Evolutionary conservation across 30 jellyfish, hydroid and myxozoan genomes (phyloP).

Genomic region (Catostylus mosaicus): DNA sequence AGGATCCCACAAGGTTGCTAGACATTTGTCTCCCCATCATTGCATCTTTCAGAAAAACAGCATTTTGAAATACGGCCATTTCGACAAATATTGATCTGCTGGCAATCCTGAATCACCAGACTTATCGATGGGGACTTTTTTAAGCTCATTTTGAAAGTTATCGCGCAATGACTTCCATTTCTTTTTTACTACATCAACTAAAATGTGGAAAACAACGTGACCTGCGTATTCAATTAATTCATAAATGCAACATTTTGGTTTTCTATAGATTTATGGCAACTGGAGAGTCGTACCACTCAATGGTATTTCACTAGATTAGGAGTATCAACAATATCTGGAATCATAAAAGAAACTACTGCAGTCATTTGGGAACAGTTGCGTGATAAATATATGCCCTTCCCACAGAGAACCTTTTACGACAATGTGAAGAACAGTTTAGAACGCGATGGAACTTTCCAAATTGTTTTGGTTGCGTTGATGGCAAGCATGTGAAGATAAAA

Average conservation of each 20-base stretch:
- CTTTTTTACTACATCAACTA: slow-evolving; percentile 22
- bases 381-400: slow-evolving; percentile 21
- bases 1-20: neutral
- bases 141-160: slow-evolving; percentile 1
- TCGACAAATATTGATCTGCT: slow-evolving; percentile 37
- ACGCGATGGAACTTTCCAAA: slow-evolving; percentile 7
- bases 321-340: slow-evolving; percentile 11
- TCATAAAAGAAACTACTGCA: slow-evolving; percentile 11
- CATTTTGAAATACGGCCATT: slow-evolving; percentile 49
- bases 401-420: neutral
- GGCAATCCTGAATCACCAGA: slow-evolving; percentile 33
- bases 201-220: neutral
- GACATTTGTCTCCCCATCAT: slow-evolving; percentile 34
- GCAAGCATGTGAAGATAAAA: slow-evolving; percentile 1
- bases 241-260: neutral
- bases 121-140: slow-evolving; percentile 26
- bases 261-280: slow-evolving; percentile 26
- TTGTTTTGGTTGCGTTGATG: slow-evolving; percentile 44
- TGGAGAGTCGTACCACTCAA: slow-evolving; percentile 21
- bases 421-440: neutral
- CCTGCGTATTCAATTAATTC: neutral
- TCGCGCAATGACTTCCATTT: slow-evolving; percentile 40
- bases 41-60: slow-evolving; percentile 29
- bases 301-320: slow-evolving; percentile 23
- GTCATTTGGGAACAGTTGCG: slow-evolving; percentile 3